Evolutionary conservation across 2,888 invertebrate genomes (phyloP).

Genomic region (Eupithecia inturbata): DNA sequence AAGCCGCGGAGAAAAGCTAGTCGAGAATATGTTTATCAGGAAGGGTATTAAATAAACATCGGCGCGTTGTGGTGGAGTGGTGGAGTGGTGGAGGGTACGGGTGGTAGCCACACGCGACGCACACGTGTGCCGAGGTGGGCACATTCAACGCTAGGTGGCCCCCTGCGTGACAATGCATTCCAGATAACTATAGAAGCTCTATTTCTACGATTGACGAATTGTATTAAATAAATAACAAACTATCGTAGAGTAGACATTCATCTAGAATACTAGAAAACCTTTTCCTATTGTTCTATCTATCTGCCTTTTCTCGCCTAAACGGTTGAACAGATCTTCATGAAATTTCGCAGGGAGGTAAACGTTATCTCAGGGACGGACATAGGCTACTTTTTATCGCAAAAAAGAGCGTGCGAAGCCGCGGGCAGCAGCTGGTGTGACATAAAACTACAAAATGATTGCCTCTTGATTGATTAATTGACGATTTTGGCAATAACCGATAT

Average conservation of each 20-base stretch:
- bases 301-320: too few species aligned
- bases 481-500: too few species aligned
- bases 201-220: not conserved
- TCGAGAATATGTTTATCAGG: not conserved
- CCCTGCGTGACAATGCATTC: not conserved
- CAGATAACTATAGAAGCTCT: not conserved
- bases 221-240: not conserved
- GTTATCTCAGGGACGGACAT: too few species aligned
- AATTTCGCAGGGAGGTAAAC: too few species aligned
- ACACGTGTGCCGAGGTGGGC: slow-evolving; percentile 35
- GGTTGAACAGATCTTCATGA: too few species aligned
- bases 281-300: too few species aligned
- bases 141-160: slow-evolving; percentile 19
- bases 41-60: not conserved
- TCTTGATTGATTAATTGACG: too few species aligned
- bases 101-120: slow-evolving; percentile 29
- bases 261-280: not conserved
- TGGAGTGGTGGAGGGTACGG: slow-evolving; percentile 13
- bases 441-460: too few species aligned
- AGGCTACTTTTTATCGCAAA: too few species aligned
- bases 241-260: not conserved
- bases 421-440: too few species aligned
- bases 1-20: not conserved
- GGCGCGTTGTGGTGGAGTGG: slow-evolving; percentile 8
- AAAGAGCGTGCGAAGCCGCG: too few species aligned